Percentiles rank a stretch among this genome's conserved stretches.
Evolutionary conservation across 2,113 vertebrate genomes (phyloP).

Genomic region (Arvicanthis niloticus): DNA sequence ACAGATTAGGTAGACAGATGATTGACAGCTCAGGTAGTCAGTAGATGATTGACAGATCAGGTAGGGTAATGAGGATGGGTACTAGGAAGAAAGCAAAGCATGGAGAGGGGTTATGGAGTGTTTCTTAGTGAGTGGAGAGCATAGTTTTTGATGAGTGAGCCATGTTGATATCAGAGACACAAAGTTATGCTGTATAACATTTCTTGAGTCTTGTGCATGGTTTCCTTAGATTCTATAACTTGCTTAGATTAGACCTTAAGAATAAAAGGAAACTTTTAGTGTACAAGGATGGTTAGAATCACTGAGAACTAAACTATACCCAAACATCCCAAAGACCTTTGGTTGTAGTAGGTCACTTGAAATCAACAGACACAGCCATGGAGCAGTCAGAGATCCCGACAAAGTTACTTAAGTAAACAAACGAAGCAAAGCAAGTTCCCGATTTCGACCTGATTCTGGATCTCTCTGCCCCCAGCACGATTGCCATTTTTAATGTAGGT

Average conservation of each 20-base stretch:
- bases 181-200: neutral
- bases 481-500: neutral
- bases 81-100: neutral
- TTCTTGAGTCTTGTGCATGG: neutral
- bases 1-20: neutral
- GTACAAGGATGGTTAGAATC: neutral
- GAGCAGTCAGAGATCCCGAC: neutral
- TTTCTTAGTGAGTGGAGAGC: neutral
- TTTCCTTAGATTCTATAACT: slow-evolving; percentile 12
- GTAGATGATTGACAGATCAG: neutral
- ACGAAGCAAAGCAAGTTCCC: neutral
- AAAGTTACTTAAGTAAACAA: neutral
- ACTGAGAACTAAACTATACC: slow-evolving; percentile 1
- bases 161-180: neutral
- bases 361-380: neutral
- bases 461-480: neutral
- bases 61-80: neutral
- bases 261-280: slow-evolving; percentile 20
- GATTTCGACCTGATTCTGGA: neutral
- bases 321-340: neutral
- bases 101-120: neutral
- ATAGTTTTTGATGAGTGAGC: neutral
- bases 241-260: neutral
- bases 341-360: neutral
- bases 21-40: neutral